Evolutionary conservation across 1,140 invertebrate genomes (phyloP), one percentile per base, ranked within the genome.

Genomic region (Macrobrachium rosenbergii): DNA sequence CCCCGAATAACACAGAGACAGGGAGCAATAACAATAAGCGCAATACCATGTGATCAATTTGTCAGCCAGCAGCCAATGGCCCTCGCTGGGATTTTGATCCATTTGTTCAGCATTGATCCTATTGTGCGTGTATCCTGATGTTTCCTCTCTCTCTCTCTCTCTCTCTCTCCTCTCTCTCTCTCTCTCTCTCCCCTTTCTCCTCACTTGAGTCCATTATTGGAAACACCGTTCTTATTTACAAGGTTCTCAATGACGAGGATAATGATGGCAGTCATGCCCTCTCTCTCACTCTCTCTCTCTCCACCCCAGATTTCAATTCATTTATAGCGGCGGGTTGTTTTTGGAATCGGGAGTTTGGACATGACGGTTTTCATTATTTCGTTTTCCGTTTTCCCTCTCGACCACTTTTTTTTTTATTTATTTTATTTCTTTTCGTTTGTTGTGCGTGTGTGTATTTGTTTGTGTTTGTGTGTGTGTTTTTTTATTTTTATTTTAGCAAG

Each of bases 41-140:
- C 75, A 75, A 84, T 75, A 84, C 76, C 77, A 84, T 77, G 82
- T 77, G 82, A 84, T 84, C 82, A 84, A 84, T 84, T 84, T 84
- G 82, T 84, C 82, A 84, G 73, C 28, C 28, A 37, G 73, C 82
- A 77, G 60, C 82, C 82, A 84, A 77, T 84, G 82, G 75, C 62
- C 58, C 59, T 84, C 83, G 75, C 62, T 28, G 83, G 62, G 73
- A 62, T 76, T 84, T 84, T 84, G 83, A 84, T 84, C 76, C 83
- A 84, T 84, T 84, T 84, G 83, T 84, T 73, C 58, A 77, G 83
- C 63, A 84, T 84, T 84, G 83, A 84, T 64, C 83, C 83, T 77
- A 77, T 84, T 84, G 83, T 77, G 59, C 64, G 73, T 76, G 73
- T 77, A 77, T 77, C 62, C 75, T 64, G 73, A 63, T 73, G 62